Evolutionary conservation across 2,113 vertebrate genomes (phyloP).

Genomic region (human (Homo sapiens)): DNA sequence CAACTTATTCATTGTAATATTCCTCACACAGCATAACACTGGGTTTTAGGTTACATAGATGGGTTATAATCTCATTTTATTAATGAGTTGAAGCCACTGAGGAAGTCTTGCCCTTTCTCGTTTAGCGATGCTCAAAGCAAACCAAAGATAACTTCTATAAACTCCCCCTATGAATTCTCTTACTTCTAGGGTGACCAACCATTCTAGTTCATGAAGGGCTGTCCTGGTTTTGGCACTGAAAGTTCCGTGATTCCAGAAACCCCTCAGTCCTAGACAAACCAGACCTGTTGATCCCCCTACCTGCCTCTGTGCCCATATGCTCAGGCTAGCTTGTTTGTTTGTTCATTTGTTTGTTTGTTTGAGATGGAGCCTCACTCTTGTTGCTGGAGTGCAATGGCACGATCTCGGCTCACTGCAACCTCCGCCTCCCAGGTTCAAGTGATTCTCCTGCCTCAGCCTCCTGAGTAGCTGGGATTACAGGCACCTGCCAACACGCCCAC

Average conservation of each 20-base stretch:
- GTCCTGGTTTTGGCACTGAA: neutral
- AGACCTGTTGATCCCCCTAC: too few relatives aligned
- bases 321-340: too few relatives aligned
- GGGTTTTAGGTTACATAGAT: neutral
- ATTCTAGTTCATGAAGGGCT: neutral
- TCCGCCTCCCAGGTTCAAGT: too few relatives aligned
- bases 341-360: too few relatives aligned
- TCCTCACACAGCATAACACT: neutral
- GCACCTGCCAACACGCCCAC: too few relatives aligned
- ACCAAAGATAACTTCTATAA: neutral
- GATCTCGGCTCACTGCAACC: too few relatives aligned
- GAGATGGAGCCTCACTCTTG: too few relatives aligned
- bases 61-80: neutral
- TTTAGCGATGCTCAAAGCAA: neutral
- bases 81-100: neutral
- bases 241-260: neutral
- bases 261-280: neutral
- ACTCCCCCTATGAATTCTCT: neutral
- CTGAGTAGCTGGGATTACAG: too few relatives aligned
- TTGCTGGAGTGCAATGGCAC: too few relatives aligned
- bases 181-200: neutral
- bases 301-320: too few relatives aligned
- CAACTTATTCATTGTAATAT: neutral
- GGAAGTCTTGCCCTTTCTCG: neutral
- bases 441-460: too few relatives aligned